These are phyloP conservation scores for Odontomyia ornata DNA, from an alignment of 2,888 invertebrate species.

Conservation along the genomic window DNA sequence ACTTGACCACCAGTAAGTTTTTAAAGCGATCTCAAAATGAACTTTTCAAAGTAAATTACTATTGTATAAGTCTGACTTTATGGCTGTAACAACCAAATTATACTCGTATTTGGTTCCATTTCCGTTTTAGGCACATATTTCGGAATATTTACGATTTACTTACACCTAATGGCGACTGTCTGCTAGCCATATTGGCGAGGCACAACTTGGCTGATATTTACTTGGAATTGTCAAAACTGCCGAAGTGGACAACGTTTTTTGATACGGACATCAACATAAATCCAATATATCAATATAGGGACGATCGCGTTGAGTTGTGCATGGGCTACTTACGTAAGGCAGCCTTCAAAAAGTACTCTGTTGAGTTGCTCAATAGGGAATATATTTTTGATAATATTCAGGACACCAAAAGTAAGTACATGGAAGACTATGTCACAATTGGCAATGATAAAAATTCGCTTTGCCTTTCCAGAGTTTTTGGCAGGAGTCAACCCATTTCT, in stretches of 20 bases:
- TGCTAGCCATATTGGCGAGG: constrained; percentile 74
- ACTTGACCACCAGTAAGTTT: constrained; percentile 63
- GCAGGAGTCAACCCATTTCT: not conserved
- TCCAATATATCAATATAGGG: constrained; percentile 73
- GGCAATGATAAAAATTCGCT: no score
- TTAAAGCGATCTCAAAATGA: not conserved
- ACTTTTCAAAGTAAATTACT: no score
- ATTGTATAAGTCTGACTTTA: no score
- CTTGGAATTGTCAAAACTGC: constrained; percentile 67
- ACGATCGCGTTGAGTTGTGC: constrained; percentile 69
- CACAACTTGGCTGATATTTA: constrained; percentile 77
- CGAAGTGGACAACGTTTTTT: constrained; percentile 71
- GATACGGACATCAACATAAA: constrained; percentile 72
- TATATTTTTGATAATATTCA: no score
- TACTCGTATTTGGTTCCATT: no score
- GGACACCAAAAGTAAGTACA: no score
- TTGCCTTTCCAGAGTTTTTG: not conserved
- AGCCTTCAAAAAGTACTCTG: constrained; percentile 73
- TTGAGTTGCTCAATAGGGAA: no score
- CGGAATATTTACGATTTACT: constrained; percentile 73
- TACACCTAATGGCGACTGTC: constrained; percentile 73
- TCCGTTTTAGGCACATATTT: constrained; percentile 68
- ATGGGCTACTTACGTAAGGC: constrained; percentile 67
- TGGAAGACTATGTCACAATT: no score
- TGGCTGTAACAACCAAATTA: no score